These are phyloP conservation scores for Rhopalosiphum nymphaeae DNA, from an alignment of 2,888 invertebrate species.

Conservation along the genomic window DNA sequence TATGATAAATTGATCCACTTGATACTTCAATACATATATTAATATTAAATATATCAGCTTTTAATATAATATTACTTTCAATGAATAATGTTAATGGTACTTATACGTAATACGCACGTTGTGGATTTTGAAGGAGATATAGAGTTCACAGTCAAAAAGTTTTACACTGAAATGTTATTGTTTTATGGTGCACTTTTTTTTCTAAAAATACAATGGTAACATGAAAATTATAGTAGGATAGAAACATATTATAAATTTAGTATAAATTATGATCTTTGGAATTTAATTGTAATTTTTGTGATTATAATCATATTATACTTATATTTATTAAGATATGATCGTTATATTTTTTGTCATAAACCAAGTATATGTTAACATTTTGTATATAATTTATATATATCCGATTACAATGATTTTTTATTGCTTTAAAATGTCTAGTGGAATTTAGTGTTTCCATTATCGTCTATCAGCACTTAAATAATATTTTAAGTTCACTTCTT, in stretches of 20 bases:
- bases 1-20: background rate
- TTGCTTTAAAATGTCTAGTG: background rate
- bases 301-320: background rate
- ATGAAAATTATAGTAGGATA: background rate
- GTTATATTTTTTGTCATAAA: background rate
- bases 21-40: background rate
- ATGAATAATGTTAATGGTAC: background rate
- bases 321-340: background rate
- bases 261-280: background rate
- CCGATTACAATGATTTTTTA: background rate
- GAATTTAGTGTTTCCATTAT: background rate
- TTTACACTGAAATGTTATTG: background rate
- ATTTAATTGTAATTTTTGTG: background rate
- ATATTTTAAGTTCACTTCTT: too few species aligned
- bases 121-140: background rate
- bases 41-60: too few species aligned
- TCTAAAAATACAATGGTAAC: background rate
- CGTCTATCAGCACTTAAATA: too few species aligned
- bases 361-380: background rate
- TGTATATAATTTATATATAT: background rate
- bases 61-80: background rate
- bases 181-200: background rate
- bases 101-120: background rate
- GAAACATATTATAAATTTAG: background rate
- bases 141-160: background rate